These are phyloP conservation scores for Lytechinus variegatus DNA, from an alignment of 35 echinoderm and acorn worm species.

Conservation along the genomic window DNA sequence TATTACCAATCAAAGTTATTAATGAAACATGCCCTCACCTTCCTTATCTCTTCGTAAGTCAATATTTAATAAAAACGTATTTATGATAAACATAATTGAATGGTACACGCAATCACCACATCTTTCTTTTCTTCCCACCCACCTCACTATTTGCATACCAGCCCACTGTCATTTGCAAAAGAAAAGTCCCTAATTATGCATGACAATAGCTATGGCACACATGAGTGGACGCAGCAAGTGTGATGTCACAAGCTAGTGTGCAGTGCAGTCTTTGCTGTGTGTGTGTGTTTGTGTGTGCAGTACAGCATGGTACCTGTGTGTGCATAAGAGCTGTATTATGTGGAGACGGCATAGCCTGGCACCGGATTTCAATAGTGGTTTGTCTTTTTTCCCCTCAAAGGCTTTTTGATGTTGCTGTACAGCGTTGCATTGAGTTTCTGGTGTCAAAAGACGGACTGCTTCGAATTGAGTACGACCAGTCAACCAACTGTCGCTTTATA, in stretches of 20 bases:
- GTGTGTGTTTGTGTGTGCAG: neutral
- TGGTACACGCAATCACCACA: neutral
- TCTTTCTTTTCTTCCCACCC: neutral
- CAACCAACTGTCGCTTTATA: neutral
- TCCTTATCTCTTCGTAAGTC: neutral
- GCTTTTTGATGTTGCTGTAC: neutral
- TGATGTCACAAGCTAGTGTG: neutral
- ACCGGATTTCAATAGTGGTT: slow-evolving; percentile 4
- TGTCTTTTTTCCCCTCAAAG: neutral
- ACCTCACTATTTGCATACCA: neutral
- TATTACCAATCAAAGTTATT: neutral
- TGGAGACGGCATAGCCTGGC: slow-evolving; percentile 30
- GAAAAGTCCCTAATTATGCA: slow-evolving; percentile 57
- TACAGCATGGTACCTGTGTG: neutral
- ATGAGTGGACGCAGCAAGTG: neutral
- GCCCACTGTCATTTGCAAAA: neutral
- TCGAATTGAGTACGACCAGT: neutral
- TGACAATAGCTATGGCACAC: slow-evolving; percentile 1
- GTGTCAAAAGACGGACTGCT: slow-evolving; percentile 11
- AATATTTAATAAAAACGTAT: neutral
- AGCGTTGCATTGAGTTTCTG: neutral
- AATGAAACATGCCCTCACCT: neutral
- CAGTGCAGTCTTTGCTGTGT: neutral
- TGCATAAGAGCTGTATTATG: neutral
- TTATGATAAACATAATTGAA: neutral